phyloP scores from a whole-genome alignment of 2,888 invertebrate species.

The Scaeva pyrastri region DNA sequence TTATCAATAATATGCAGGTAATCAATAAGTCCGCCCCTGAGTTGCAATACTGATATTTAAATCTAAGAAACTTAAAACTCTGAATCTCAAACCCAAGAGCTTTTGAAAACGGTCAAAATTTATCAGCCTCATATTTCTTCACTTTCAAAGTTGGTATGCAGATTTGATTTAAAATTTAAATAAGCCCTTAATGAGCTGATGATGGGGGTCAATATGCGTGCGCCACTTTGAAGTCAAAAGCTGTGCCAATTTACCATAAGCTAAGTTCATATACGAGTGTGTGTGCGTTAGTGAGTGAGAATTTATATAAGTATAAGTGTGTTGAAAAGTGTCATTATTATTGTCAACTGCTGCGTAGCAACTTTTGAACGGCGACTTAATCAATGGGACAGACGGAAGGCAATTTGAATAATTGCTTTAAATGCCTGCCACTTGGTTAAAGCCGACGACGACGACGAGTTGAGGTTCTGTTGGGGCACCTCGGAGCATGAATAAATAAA shows the following conservation, averaged over 20 bases:
- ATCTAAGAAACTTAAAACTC: too few species aligned
- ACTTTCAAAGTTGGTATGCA: constrained; percentile 2
- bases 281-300: background rate
- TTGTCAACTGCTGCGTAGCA: constrained; percentile 14
- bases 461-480: constrained; percentile 34
- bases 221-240: constrained; percentile 10
- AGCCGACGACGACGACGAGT: too few species aligned
- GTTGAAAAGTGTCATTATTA: constrained; percentile 45
- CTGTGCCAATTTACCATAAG: constrained; percentile 7
- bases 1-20: too few species aligned
- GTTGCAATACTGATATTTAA: too few species aligned
- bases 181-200: constrained; percentile 39
- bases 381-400: constrained; percentile 66
- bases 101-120: too few species aligned
- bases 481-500: background rate
- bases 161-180: constrained; percentile 54
- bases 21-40: too few species aligned
- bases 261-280: background rate
- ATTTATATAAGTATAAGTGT: background rate
- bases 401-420: constrained; percentile 70
- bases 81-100: too few species aligned
- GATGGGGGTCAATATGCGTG: constrained; percentile 14
- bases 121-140: constrained; percentile 36
- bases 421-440: constrained; percentile 42
- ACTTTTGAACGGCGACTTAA: constrained; percentile 45